Evolutionary conservation across 2,797 vertebrate species (phyloP), one percentile per base, ranked within the genome.

Genomic region (Chaunax sp.): DNA sequence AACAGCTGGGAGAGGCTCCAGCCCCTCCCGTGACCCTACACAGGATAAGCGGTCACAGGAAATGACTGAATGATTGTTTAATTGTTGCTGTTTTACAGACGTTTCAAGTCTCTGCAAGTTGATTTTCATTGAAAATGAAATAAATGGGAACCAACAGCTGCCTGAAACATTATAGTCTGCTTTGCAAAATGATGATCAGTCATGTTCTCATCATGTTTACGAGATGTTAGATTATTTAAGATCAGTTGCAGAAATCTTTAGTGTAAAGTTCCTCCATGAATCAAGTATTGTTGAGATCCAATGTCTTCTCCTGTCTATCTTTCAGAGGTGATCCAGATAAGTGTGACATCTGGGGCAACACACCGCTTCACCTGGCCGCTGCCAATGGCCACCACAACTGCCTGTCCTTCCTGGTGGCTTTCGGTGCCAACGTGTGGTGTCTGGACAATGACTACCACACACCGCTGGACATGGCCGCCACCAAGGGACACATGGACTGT

Each of bases 361-460:
- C 97, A 0, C 95, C 97, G 15, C 94, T 99, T 19, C 97, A 99
- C 72, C 92, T 98, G 92, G 95, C 96, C 9, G 96, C 96, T 61
- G 95, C 97, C 87, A 97, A 97, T 0, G 95, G 96, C 46, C 97
- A 98, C 89, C 93, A 97, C 62, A 95, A 94, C 92, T 96, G 96
- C 89, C 93, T 99, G 49, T 96, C 96, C 79, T 98, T 98, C 92
- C 92, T 99, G 90, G 96, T 98, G 85, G 96, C 96, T 8, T 99
- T 98, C 63, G 97, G 97, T 64, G 95, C 96, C 93, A 97, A 98
- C 79, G 94, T 96, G 88, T 98, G 97, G 97, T 98, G 97, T 90
- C 91, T 99, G 91, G 97, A 99, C 92, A 98, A 97, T 0, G 96
- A 98, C 89, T 98, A 97, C 92, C 97, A 98, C 91, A 98, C 97